phyloP scores from a whole-genome alignment of 64 coral and sea anemone species.

The Porites lutea region DNA sequence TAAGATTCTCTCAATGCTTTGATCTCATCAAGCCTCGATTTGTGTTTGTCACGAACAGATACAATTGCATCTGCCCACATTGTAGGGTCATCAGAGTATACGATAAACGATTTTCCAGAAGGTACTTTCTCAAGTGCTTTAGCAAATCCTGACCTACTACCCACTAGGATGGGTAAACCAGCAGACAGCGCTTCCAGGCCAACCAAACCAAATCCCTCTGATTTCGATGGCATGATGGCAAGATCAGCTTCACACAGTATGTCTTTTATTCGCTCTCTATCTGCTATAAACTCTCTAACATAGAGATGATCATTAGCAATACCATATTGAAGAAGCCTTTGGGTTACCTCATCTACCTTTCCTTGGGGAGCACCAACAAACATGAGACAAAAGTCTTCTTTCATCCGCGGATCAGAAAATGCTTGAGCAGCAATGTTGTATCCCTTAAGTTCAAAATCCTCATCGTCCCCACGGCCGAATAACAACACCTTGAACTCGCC shows the following conservation, averaged over 20 bases:
- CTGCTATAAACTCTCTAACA: neutral
- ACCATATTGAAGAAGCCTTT: neutral
- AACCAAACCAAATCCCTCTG: constrained; percentile 22
- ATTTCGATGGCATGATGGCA: neutral
- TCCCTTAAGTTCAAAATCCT: neutral
- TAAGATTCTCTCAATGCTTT: neutral
- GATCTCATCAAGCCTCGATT: neutral
- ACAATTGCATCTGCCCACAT: constrained; percentile 3
- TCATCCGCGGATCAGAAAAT: neutral
- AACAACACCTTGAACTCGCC: neutral
- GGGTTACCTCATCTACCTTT: neutral
- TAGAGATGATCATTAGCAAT: neutral
- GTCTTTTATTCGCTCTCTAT: neutral
- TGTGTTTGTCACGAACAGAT: neutral
- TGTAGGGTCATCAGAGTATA: neutral
- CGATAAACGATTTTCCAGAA: neutral
- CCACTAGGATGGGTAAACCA: constrained; percentile 18
- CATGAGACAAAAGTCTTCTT: neutral
- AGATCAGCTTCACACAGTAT: neutral
- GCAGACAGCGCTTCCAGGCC: constrained; percentile 20
- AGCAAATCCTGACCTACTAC: neutral
- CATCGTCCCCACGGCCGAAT: neutral
- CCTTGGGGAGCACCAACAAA: neutral
- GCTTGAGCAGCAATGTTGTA: neutral
- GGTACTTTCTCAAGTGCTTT: neutral